Conservation (phyloP, 1,140 invertebrate species). For the Eupristina koningsbergeri region DNA sequence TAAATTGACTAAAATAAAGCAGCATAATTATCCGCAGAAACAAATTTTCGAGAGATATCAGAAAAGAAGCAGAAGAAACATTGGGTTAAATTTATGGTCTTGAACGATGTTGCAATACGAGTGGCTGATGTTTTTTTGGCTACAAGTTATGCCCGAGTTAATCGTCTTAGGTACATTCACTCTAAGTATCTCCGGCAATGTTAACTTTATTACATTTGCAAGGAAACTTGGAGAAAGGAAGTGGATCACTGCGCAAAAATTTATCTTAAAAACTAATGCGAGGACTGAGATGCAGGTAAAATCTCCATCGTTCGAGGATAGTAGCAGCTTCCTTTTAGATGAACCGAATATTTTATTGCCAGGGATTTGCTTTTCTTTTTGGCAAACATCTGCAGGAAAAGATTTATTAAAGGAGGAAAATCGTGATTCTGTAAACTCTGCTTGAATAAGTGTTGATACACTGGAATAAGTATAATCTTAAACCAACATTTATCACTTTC, state of each 20-base stretch:
- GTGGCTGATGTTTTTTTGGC: not conserved
- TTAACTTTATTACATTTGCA: not conserved
- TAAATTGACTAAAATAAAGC: no score
- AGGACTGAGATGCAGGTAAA: not conserved
- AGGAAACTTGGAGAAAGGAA: not conserved
- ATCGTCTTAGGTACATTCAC: not conserved
- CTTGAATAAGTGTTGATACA: no score
- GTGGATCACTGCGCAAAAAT: not conserved
- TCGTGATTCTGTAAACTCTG: no score
- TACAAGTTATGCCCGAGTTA: not conserved
- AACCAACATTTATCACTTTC: no score
- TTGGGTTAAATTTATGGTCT: no score
- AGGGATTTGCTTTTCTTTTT: not conserved
- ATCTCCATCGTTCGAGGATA: not conserved
- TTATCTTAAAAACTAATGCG: not conserved
- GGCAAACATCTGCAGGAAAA: not conserved
- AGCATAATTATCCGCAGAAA: not conserved
- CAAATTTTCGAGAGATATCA: not conserved
- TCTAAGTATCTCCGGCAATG: not conserved
- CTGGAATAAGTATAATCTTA: no score
- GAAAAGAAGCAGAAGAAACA: not conserved
- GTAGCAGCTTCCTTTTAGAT: not conserved
- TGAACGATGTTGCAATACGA: not conserved
- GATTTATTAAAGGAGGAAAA: not conserved
- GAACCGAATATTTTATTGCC: not conserved